Percentiles rank a stretch among this genome's conserved stretches.
phyloP scores from a whole-genome alignment of 2,113 vertebrate species.

The Sclerurus mexicanus region DNA sequence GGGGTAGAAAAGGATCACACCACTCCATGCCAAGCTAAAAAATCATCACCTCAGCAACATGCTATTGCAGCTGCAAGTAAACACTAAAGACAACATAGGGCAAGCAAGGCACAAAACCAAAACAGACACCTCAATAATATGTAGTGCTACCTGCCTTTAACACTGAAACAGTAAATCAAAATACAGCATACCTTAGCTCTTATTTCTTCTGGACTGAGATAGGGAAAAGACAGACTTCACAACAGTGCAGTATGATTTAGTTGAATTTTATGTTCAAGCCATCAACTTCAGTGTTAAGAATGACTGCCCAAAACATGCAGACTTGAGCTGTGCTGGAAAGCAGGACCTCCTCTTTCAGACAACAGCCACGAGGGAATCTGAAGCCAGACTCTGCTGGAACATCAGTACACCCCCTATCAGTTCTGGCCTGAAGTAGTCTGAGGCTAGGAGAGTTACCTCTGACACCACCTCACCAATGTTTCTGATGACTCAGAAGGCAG shows the following conservation, averaged over 20 bases:
- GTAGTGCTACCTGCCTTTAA: background rate
- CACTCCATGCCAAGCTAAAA: background rate
- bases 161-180: background rate
- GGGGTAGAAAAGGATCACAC: background rate
- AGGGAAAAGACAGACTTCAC: background rate
- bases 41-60: background rate
- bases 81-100: background rate
- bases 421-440: background rate
- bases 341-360: background rate
- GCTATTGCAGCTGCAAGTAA: background rate
- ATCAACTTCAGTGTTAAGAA: background rate
- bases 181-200: background rate
- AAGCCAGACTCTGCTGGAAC: background rate
- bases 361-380: background rate
- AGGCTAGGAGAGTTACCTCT: background rate
- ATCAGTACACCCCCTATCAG: background rate
- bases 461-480: background rate
- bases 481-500: background rate
- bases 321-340: background rate
- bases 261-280: background rate
- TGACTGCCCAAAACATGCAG: background rate
- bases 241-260: background rate
- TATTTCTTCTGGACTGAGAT: background rate
- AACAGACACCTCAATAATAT: background rate
- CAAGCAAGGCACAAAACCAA: background rate